phyloP scores from a whole-genome alignment of 2,888 invertebrate genomes.

The Pristionchus arcanus region DNA sequence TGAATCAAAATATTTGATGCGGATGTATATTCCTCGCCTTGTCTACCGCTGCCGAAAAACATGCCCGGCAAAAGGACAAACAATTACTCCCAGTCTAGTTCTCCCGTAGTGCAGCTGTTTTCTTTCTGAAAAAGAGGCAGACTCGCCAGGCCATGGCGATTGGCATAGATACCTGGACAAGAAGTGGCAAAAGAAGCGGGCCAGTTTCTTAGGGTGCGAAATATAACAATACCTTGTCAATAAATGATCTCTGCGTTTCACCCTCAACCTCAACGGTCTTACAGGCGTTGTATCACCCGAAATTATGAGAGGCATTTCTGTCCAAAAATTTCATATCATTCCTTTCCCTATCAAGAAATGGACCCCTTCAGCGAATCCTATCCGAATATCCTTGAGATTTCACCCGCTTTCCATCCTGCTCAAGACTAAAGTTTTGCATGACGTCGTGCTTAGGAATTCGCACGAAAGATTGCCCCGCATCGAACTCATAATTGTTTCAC shows the following conservation, averaged over 20 bases:
- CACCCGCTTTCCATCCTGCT: background rate
- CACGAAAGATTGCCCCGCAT: background rate
- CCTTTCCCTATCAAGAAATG: background rate
- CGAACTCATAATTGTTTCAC: slow-evolving; percentile 33
- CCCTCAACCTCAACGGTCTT: no score
- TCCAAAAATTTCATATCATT: no score
- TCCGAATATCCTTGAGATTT: background rate
- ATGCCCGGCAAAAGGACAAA: background rate
- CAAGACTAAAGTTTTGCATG: slow-evolving; percentile 22
- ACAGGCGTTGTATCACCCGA: no score
- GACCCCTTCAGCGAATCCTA: background rate
- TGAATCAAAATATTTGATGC: no score
- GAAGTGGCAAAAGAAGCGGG: no score
- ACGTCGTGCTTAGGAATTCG: background rate
- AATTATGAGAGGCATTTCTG: no score
- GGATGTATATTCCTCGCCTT: background rate
- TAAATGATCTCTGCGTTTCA: no score
- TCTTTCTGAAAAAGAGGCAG: background rate
- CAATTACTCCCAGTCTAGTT: background rate
- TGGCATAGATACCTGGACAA: background rate
- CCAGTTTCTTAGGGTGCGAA: no score
- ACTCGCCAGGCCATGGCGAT: background rate
- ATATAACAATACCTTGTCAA: no score
- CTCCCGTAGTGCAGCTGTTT: background rate
- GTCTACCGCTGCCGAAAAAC: background rate